Base-by-base conservation (phyloP, 2,113 vertebrate genomes). In the Uria lomvia region DNA sequence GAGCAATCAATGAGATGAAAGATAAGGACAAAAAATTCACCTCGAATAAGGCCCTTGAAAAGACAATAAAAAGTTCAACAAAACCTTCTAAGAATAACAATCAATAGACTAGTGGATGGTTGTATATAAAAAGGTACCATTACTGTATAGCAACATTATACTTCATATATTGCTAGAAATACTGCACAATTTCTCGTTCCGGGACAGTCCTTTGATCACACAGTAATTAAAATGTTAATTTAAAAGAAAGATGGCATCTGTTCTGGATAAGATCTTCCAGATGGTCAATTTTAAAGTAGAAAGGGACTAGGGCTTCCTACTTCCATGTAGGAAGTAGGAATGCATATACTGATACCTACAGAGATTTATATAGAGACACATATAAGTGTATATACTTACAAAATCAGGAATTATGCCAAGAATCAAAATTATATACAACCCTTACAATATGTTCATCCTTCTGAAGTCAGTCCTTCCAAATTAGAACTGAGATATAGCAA, bases 1-100 rank as follows among this genome's bases (percentile, higher is more conserved):
- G 27, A 73, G 16, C 8, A 62, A 62, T 71, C 38, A 60, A 82
- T 88, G 59, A 74, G 42, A 58, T 52, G 36, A 88, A 78, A 96
- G 36, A 73, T 36, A 88, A 93, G 36, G 36, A 50, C 42, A 85
- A 86, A 15, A 80, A 93, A 67, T 62, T 72, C 73, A 80, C 55
- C 53, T 86, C 90, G 88, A 90, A 65, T 70, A 83, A 95, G 60
- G 34, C 22, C 15, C 36, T 67, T 82, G 58, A 86, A 92, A 90
- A 34, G 40, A 62, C 24, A 90, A 43, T 43, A 36, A 86, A 75
- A 88, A 63, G 17, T 47, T 71, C 30, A 84, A 34, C 47, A 91
- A 91, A 94, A 81, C 7, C 6, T 67, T 67, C 52, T 43, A 62
- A 43, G 45, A 86, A 89, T 88, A 92, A 91, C 88, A 84, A 89